These are phyloP conservation scores for Malthinus seriepunctatus DNA, from an alignment of 2,888 invertebrate genomes.

Conservation along the genomic window DNA sequence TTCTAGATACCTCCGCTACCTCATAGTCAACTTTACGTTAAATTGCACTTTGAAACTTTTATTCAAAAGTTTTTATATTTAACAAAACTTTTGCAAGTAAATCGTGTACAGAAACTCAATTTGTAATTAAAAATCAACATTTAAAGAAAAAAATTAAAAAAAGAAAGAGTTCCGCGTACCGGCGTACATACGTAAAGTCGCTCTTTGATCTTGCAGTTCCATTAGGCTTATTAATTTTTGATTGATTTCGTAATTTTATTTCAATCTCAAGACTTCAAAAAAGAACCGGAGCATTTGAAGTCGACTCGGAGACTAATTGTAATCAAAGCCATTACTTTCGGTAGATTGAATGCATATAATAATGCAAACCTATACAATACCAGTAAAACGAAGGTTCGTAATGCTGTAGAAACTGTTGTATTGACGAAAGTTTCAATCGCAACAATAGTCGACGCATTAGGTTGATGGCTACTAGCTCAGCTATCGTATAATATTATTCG, in stretches of 20 bases:
- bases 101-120: not conserved
- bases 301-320: not conserved
- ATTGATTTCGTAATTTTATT: not conserved
- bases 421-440: constrained; percentile 16
- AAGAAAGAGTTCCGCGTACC: too few species aligned
- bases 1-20: too few species aligned
- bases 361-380: not conserved
- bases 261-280: not conserved
- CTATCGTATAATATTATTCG: constrained; percentile 19
- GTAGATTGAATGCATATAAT: not conserved
- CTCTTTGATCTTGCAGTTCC: not conserved
- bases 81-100: not conserved
- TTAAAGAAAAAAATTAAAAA: too few species aligned
- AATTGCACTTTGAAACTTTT: not conserved
- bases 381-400: not conserved
- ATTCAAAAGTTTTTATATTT: not conserved
- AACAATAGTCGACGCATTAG: constrained; percentile 18
- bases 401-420: not conserved
- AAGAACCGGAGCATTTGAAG: not conserved
- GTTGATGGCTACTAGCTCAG: constrained; percentile 18
- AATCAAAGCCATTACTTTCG: constrained; percentile 4
- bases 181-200: too few species aligned
- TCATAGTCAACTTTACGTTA: too few species aligned
- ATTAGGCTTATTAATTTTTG: constrained; percentile 3
- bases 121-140: too few species aligned